A percentile compares a stretch with the other conserved stretches of the same genome.
Evolutionary conservation across 2,113 vertebrate species (phyloP).

Genomic region (Lagopus leucura): DNA sequence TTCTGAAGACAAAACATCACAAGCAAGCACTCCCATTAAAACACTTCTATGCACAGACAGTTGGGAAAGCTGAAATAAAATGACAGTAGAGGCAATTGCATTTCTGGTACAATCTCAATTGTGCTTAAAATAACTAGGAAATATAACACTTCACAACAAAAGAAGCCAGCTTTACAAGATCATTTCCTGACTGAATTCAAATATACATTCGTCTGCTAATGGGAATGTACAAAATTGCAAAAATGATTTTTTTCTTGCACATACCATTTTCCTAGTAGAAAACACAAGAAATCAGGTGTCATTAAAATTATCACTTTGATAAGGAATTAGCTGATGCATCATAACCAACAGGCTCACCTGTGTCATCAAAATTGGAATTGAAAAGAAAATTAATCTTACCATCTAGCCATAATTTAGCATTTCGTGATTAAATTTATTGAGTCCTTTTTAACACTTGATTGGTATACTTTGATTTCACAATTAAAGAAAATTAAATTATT

Average conservation of each 20-base stretch:
- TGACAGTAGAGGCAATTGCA: background rate
- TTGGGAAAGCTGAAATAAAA: slow-evolving; percentile 1
- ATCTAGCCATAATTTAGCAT: background rate
- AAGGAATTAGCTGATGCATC: slow-evolving; percentile 19
- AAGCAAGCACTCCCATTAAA: slow-evolving; percentile 9
- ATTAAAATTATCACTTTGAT: slow-evolving; percentile 12
- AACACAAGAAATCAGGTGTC: background rate
- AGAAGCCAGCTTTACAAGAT: background rate
- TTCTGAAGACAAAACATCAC: slow-evolving; percentile 32
- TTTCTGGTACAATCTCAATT: background rate
- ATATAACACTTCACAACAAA: background rate
- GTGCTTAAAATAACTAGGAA: background rate
- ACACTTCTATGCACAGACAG: background rate
- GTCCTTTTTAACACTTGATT: background rate
- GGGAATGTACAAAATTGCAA: background rate
- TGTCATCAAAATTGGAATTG: background rate
- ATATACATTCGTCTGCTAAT: background rate
- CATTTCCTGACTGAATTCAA: background rate
- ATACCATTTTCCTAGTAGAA: background rate
- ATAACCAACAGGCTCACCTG: background rate
- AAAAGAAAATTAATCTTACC: slow-evolving; percentile 21
- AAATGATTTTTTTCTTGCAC: background rate
- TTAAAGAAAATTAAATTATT: slow-evolving; percentile 43
- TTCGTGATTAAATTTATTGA: background rate
- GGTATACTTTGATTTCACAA: background rate